Evolutionary conservation across 2,888 invertebrate genomes (phyloP), one percentile per base, ranked within the genome.

Genomic region (Morpho helenor): DNA sequence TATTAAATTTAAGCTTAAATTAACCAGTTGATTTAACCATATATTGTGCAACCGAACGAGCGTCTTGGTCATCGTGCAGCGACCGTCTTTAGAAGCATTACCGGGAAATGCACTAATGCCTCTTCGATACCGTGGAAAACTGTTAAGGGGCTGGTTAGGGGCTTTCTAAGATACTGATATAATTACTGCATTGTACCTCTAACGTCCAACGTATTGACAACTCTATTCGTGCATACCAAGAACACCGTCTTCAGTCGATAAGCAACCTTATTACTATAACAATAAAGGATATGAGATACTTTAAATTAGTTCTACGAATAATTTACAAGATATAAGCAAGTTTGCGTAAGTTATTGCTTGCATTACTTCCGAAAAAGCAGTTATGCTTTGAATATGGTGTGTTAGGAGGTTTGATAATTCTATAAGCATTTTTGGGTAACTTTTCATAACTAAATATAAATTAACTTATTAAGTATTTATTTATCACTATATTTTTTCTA

Each of bases 141-240:
- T 88, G 89, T 88, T 89, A 89, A 89, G 90, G 89, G 89, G 88
- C 79, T 85, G 87, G 87, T 87, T 87, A 83, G 87, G 70, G 84
- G 88, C 88, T 87, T 88, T 85, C 89, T 86, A 84, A 88, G 88
- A 87, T 80, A 77, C 82, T 89, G 88, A 90, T 89, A 84, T 87
- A 80, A 87, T 90, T 89, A 90, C 87, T 87, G 81, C 82, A 87
- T 86, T 86, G 84, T 86, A 73, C 85, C 80, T 78, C 76, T 76
- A 77, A 80, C 79, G 79, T 79, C 75, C 80, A 78, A 77, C 74
- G 76, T 72, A 76, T 64, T 65, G 61, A 66, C 70, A 67, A 71
- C 62, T 49, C 63, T 67, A 62, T 62, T 57, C 65, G 64, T 67
- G 72, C 71, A 70, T 64, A 47, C 68, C 61, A 43, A 57, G 58